A percentile compares a stretch with the other conserved stretches of the same genome.
These are phyloP conservation scores for Chaetogeoica ovagalla DNA, from an alignment of 2,888 invertebrate species.

Conservation along the genomic window DNA sequence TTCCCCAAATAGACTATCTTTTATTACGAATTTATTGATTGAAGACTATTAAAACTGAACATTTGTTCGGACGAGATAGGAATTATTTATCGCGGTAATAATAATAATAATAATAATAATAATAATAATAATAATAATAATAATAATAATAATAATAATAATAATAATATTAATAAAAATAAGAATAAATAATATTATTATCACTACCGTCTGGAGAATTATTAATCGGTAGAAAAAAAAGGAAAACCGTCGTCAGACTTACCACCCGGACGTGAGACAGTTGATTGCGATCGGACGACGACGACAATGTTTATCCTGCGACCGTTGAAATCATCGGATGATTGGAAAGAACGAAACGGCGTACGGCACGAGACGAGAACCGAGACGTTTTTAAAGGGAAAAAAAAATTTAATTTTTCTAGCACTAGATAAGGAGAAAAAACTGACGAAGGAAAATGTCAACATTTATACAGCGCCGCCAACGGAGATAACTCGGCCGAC, in stretches of 20 bases:
- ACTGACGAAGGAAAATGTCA: constrained; percentile 48
- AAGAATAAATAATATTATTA: too few species aligned
- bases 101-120: too few species aligned
- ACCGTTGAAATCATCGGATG: background rate
- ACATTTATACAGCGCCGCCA: constrained; percentile 46
- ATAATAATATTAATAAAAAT: too few species aligned
- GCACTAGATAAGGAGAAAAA: constrained; percentile 31
- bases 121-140: too few species aligned
- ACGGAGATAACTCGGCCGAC: constrained; percentile 14
- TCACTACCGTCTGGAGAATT: too few species aligned
- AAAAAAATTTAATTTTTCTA: constrained; percentile 38
- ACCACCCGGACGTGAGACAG: background rate
- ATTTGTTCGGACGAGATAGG: too few species aligned
- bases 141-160: too few species aligned
- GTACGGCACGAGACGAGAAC: background rate
- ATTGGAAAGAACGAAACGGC: background rate
- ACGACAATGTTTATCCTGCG: background rate
- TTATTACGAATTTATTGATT: too few species aligned
- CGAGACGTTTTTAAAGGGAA: background rate
- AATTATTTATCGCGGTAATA: too few species aligned
- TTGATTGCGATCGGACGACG: too few species aligned
- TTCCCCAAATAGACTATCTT: too few species aligned
- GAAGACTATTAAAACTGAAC: background rate
- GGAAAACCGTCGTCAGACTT: background rate
- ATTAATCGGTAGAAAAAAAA: too few species aligned